These are phyloP conservation scores for Falco biarmicus DNA, from an alignment of 2,797 vertebrate genomes.

Conservation along the genomic window DNA sequence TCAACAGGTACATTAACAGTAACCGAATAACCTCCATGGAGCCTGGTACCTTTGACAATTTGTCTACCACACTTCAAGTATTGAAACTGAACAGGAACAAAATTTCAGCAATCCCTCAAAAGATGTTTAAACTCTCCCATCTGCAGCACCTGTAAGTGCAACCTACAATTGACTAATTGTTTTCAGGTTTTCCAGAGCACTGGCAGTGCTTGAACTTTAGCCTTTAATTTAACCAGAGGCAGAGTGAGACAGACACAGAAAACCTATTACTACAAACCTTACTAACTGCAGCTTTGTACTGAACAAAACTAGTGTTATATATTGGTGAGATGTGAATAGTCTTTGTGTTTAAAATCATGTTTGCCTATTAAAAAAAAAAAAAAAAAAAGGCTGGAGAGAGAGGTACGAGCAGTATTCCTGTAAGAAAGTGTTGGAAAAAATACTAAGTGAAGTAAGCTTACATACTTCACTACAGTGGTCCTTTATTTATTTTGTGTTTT, in stretches of 20 bases:
- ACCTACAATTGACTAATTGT: conserved; percentile 37
- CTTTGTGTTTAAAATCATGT: conserved; percentile 21
- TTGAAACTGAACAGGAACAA: conserved; percentile 92
- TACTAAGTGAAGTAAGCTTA: neutral
- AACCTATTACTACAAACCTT: conserved; percentile 6
- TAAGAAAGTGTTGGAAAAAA: neutral
- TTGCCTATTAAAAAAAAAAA: neutral
- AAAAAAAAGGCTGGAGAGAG: neutral
- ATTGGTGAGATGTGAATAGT: conserved; percentile 25
- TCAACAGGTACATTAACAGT: conserved; percentile 88
- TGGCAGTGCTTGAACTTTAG: conserved; percentile 44
- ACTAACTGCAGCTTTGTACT: neutral
- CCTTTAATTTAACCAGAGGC: conserved; percentile 53
- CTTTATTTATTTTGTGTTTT: neutral
- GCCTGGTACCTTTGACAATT: conserved; percentile 88
- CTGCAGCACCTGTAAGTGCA: conserved; percentile 93
- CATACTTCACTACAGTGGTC: neutral
- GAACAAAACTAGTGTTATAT: conserved; percentile 25
- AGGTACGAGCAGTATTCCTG: neutral
- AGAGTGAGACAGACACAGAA: conserved; percentile 19
- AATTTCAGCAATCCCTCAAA: conserved; percentile 87
- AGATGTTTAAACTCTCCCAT: conserved; percentile 93
- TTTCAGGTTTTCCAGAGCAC: conserved; percentile 59
- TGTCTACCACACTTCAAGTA: conserved; percentile 88
- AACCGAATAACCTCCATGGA: conserved; percentile 90